Evolutionary conservation across 2,888 invertebrate genomes (phyloP), one percentile per base, ranked within the genome.

Genomic region (Psylliodes chrysocephalus): DNA sequence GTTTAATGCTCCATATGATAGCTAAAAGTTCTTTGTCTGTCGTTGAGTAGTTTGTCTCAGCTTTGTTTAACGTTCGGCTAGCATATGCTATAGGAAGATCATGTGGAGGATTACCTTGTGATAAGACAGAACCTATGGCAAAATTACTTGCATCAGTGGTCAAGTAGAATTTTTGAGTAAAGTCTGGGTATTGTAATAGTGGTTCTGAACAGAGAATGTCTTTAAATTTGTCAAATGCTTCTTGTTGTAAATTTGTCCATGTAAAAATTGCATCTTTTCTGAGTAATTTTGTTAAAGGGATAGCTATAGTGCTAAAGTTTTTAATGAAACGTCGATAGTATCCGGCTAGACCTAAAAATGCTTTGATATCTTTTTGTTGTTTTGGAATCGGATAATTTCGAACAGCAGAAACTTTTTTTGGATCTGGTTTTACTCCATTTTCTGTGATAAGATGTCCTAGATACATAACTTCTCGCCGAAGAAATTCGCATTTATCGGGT

Each of bases 21-120:
- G 78, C 77, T 51, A 82, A 54, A 1, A 80, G 60, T 72, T 82
- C 81, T 44, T 73, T 73, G 70, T 83, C 80, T 0, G 71, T 81
- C 0, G 79, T 78, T 1, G 69, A 68, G 61, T 82, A 82, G 49
- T 79, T 81, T 4, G 22, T 30, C 73, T 81, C 79, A 0, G 74
- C 69, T 60, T 71, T 68, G 60, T 75, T 80, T 12, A 78, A 57
- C 0, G 77, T 77, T 63, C 79, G 53, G 19, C 73, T 73, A 2
- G 77, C 76, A 62, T 78, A 82, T 10, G 80, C 78, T 1, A 82
- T 73, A 0, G 78, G 80, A 14, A 75, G 59, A 57, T 81, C 76
- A 46, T 73, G 67, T 7, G 55, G 54, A 8, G 72, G 35, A 62
- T 63, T 3, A 22, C 70, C 70, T 69, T 81, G 79, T 0, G 76